Evolutionary conservation across 2,113 vertebrate genomes (phyloP).

Genomic region (cattle (Bos taurus)): DNA sequence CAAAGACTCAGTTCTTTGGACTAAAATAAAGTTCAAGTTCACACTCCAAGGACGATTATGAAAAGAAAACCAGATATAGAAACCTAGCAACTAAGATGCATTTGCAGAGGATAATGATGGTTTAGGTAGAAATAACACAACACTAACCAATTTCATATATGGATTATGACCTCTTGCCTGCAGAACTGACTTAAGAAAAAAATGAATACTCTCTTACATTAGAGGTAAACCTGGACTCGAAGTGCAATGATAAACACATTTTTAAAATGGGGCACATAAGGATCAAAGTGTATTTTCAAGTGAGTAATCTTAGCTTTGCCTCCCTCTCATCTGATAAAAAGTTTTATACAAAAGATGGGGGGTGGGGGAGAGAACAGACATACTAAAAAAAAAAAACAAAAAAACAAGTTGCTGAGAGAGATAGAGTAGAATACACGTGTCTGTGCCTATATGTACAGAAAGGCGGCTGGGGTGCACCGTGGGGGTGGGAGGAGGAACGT

Average conservation of each 20-base stretch:
- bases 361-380: neutral
- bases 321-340: neutral
- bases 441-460: neutral
- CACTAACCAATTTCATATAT: neutral
- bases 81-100: slow-evolving; percentile 48
- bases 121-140: slow-evolving; percentile 30
- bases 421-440: neutral
- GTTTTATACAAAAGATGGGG: neutral
- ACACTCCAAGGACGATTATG: neutral
- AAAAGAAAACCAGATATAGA: slow-evolving; percentile 26
- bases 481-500: slow-evolving; percentile 25
- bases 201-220: slow-evolving; percentile 1
- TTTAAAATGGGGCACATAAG: neutral
- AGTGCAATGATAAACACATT: neutral
- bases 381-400: neutral
- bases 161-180: slow-evolving; percentile 35
- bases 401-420: neutral
- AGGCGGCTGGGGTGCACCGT: neutral
- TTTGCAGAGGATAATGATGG: neutral
- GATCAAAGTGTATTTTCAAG: neutral
- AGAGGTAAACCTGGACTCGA: neutral
- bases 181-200: slow-evolving; percentile 38
- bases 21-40: slow-evolving; percentile 25
- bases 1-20: neutral
- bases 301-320: neutral